Evolutionary conservation across 2,113 vertebrate species (phyloP).

Genomic region (Bubo bubo): DNA sequence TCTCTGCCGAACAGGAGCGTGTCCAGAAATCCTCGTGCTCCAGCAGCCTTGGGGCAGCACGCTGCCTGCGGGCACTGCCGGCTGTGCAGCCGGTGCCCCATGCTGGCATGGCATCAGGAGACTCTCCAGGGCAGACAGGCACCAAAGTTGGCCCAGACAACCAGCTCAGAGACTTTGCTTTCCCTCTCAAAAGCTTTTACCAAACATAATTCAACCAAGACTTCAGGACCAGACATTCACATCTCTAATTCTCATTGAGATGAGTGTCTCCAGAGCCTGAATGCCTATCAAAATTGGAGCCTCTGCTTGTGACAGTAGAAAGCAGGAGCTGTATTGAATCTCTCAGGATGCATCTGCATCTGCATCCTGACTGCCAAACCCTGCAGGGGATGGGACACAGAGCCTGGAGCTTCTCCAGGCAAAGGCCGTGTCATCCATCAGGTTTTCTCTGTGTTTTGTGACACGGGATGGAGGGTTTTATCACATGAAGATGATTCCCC

Average conservation of each 20-base stretch:
- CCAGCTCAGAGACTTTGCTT: not conserved
- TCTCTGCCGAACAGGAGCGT: fast-evolving
- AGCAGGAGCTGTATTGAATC: not conserved
- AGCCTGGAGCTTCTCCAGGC: not conserved
- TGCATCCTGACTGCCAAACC: not conserved
- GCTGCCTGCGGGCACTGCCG: fast-evolving
- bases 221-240: not conserved
- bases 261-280: not conserved
- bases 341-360: not conserved
- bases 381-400: not conserved
- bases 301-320: not conserved
- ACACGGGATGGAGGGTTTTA: fast-evolving
- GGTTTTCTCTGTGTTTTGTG: not conserved
- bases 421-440: not conserved
- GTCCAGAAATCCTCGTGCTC: not conserved
- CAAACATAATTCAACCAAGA: not conserved
- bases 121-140: not conserved
- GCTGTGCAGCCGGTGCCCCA: not conserved
- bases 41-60: not conserved
- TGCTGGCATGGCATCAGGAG: fast-evolving
- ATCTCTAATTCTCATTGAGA: not conserved
- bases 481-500: not conserved
- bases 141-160: not conserved
- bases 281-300: not conserved
- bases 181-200: not conserved